phyloP scores from a whole-genome alignment of 1,140 invertebrate species.

The Drosophila simulans region DNA sequence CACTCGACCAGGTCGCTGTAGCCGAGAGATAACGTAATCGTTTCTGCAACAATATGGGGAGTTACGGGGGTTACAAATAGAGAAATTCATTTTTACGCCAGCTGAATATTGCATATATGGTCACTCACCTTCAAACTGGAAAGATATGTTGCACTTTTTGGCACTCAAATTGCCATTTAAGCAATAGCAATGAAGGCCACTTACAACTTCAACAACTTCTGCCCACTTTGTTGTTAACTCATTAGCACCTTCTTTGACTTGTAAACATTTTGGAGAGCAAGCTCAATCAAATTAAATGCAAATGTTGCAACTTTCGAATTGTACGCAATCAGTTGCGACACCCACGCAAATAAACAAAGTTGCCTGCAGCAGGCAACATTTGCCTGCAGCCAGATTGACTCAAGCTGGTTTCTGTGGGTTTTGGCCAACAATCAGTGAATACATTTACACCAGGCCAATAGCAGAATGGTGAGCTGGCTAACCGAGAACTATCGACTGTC shows the following conservation, averaged over 20 bases:
- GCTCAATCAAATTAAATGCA: constrained; percentile 72
- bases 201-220: background rate
- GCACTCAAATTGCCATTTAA: background rate
- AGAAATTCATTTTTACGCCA: background rate
- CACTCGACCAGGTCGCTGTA: constrained; percentile 77
- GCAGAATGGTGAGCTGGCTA: constrained; percentile 3
- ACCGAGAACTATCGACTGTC: constrained; percentile 14
- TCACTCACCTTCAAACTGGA: background rate
- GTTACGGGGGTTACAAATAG: background rate
- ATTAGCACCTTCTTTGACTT: constrained; percentile 55
- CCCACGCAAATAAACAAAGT: constrained; percentile 48
- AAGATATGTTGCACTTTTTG: background rate
- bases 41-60: constrained; percentile 29
- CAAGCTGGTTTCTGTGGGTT: constrained; percentile 29
- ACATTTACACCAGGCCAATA: constrained; percentile 32
- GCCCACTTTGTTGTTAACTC: constrained; percentile 36
- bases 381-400: constrained; percentile 16
- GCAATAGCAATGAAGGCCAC: background rate
- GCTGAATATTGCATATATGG: too few relatives aligned
- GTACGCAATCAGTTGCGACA: constrained; percentile 55
- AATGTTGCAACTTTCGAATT: constrained; percentile 62
- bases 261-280: constrained; percentile 32
- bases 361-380: constrained; percentile 6
- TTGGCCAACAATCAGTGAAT: constrained; percentile 51
- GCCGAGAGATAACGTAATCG: constrained; percentile 70